These are phyloP conservation scores for Cheilosia vernalis DNA, from an alignment of 2,888 invertebrate species.

Conservation along the genomic window DNA sequence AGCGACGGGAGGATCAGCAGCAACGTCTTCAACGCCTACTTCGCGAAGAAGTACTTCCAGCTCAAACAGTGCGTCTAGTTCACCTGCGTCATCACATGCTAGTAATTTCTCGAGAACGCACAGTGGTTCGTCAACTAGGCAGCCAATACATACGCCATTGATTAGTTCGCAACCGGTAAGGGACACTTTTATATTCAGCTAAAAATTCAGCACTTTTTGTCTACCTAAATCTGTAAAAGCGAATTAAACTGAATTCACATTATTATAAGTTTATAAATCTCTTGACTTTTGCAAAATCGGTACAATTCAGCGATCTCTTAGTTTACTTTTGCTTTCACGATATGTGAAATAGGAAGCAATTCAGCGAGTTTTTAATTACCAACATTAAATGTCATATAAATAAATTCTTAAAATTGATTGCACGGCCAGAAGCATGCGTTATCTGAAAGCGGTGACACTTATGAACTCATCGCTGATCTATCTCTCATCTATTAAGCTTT, in stretches of 20 bases:
- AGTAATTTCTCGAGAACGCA: conserved; percentile 71
- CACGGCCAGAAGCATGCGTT: no score
- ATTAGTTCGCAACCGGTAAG: conserved; percentile 94
- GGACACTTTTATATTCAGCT: conserved; percentile 43
- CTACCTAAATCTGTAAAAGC: background rate
- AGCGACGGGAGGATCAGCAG: conserved; percentile 57
- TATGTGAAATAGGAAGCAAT: background rate
- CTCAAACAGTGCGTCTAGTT: conserved; percentile 64
- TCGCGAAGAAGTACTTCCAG: conserved; percentile 65
- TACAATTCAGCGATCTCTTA: background rate
- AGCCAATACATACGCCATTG: conserved; percentile 94
- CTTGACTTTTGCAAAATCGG: background rate
- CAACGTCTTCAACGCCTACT: conserved; percentile 65
- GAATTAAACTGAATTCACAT: background rate
- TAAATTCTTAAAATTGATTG: no score
- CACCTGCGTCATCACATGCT: conserved; percentile 69
- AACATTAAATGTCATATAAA: background rate
- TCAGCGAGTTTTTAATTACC: background rate
- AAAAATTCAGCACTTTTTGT: background rate
- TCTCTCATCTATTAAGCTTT: no score
- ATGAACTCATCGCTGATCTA: no score
- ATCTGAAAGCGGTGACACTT: no score
- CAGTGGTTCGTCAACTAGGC: conserved; percentile 86
- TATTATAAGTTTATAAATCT: background rate
- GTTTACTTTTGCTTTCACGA: background rate